Percentiles rank a stretch among this genome's conserved stretches.
Conservation (phyloP, 2,797 vertebrate genomes). For the Enteromius treurensis region DNA sequence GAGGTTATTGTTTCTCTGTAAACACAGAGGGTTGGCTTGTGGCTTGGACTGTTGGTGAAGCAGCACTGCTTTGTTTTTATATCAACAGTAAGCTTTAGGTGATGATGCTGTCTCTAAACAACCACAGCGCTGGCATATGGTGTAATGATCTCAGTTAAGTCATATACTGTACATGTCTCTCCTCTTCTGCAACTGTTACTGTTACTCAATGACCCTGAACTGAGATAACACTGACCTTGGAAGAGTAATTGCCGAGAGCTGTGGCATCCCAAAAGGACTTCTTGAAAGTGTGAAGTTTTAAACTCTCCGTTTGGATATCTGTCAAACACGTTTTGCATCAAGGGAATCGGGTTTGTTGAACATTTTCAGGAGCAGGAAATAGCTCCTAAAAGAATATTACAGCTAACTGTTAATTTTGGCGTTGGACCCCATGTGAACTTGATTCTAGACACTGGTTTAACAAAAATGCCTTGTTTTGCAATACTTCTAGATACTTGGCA, state of each 20-base stretch:
- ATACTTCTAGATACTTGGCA: neutral
- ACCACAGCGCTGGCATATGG: conserved; percentile 33
- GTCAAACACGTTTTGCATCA: conserved; percentile 38
- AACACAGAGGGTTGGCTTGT: conserved; percentile 64
- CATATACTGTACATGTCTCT: conserved; percentile 31
- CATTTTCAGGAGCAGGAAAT: conserved; percentile 48
- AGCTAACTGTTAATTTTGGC: conserved; percentile 56
- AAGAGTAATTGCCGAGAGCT: neutral
- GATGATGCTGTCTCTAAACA: conserved; percentile 55
- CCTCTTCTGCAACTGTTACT: conserved; percentile 41
- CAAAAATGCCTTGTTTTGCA: conserved; percentile 9
- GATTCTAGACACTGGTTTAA: neutral
- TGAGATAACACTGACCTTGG: conserved; percentile 13
- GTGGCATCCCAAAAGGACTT: conserved; percentile 5
- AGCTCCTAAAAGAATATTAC: conserved; percentile 49
- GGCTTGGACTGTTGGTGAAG: conserved; percentile 60
- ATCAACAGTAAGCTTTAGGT: conserved; percentile 71
- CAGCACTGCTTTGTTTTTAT: conserved; percentile 72
- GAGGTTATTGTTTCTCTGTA: conserved; percentile 71
- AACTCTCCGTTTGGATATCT: conserved; percentile 18
- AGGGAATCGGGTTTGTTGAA: conserved; percentile 4
- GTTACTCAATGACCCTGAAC: conserved; percentile 47
- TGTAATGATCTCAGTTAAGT: conserved; percentile 39
- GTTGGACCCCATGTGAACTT: conserved; percentile 8
- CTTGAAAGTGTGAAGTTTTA: conserved; percentile 26